A percentile compares a stretch with the other conserved stretches of the same genome.
Evolutionary conservation across 1,140 invertebrate species (phyloP).

Genomic region (Drosophila littoralis): DNA sequence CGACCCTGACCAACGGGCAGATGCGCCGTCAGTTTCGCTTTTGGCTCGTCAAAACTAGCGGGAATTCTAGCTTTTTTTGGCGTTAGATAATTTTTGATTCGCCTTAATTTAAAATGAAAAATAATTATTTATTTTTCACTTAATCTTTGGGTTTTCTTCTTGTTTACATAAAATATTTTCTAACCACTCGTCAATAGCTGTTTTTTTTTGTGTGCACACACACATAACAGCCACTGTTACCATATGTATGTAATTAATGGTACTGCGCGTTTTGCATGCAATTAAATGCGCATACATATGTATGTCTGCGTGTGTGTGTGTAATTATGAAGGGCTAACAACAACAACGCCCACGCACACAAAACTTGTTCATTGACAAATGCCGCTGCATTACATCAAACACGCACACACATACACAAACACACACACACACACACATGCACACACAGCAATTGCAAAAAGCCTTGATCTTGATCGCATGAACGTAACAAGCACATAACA

Average conservation of each 20-base stretch:
- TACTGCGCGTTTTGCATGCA: constrained; percentile 32
- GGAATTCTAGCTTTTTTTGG: no score
- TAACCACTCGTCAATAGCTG: no score
- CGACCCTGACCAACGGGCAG: constrained; percentile 26
- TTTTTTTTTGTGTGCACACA: neutral
- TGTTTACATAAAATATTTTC: no score
- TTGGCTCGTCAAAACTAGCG: no score
- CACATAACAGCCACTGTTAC: neutral
- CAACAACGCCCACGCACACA: constrained; percentile 43
- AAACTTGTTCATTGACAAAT: constrained; percentile 46
- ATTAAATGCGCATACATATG: constrained; percentile 29
- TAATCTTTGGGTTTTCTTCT: no score
- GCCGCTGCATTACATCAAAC: constrained; percentile 20
- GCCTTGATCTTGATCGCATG: constrained; percentile 82
- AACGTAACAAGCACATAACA: constrained; percentile 37
- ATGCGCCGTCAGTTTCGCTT: no score
- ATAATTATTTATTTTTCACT: no score
- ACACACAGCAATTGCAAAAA: constrained; percentile 48
- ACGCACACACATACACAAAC: neutral
- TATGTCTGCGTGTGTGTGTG: constrained; percentile 2
- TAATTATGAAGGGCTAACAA: constrained; percentile 59
- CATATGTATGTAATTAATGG: constrained; percentile 30
- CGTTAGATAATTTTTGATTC: no score
- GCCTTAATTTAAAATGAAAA: no score
- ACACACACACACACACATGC: constrained; percentile 33